phyloP scores from a whole-genome alignment of 2,797 vertebrate genomes.

The Streptopelia turtur region DNA sequence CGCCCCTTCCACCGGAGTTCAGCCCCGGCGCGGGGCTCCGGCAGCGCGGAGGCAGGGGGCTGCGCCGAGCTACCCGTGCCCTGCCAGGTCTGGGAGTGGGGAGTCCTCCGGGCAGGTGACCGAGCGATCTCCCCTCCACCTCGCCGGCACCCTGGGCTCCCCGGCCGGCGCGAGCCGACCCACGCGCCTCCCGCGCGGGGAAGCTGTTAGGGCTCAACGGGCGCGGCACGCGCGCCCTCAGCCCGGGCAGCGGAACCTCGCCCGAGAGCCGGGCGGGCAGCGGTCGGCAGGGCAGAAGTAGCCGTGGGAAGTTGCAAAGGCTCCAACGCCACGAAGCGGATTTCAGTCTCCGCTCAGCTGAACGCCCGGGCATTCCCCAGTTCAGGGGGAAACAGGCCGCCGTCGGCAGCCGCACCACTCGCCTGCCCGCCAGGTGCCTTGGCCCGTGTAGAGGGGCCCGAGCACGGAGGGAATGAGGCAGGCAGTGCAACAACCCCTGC shows the following conservation, averaged over 20 bases:
- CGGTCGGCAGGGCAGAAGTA: accelerated
- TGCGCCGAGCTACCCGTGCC: background rate
- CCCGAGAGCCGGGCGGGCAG: too few relatives aligned
- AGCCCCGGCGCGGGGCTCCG: background rate
- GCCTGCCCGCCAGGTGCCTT: background rate
- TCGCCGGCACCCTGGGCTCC: background rate
- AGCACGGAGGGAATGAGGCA: background rate
- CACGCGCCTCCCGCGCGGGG: background rate
- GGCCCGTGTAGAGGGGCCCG: background rate
- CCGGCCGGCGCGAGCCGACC: background rate
- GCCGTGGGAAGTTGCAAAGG: background rate
- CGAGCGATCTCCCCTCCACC: too few relatives aligned
- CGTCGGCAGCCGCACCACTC: background rate
- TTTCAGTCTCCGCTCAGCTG: background rate
- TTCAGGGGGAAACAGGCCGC: background rate
- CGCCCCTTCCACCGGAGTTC: background rate
- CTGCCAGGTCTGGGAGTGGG: background rate
- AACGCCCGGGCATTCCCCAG: background rate
- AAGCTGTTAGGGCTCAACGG: background rate
- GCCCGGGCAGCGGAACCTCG: background rate
- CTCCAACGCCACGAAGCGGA: background rate
- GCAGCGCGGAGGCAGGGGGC: background rate
- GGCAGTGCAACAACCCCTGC: background rate
- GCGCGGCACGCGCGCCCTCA: background rate
- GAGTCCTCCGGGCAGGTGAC: background rate